Evolutionary conservation across 2,797 vertebrate species (phyloP).

Genomic region (Ambastaia sidthimunki): DNA sequence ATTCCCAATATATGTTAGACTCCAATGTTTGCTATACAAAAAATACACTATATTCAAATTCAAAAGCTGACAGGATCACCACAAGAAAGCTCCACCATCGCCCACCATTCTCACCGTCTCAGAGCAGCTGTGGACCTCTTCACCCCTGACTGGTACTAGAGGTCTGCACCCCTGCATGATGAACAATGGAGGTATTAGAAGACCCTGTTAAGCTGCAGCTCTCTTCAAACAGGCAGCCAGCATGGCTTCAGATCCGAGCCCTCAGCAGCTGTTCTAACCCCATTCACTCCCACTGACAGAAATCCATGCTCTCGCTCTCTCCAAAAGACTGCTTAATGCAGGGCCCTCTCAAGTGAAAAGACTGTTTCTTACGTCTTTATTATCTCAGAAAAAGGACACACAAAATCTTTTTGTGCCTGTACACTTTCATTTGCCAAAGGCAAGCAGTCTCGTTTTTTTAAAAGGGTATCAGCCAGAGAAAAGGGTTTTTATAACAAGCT

Average conservation of each 20-base stretch:
- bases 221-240: slow-evolving; percentile 65
- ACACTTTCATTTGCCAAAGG: slow-evolving; percentile 48
- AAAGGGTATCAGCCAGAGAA: slow-evolving; percentile 49
- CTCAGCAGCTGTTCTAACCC: slow-evolving; percentile 61
- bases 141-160: slow-evolving; percentile 47
- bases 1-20: neutral
- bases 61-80: slow-evolving; percentile 23
- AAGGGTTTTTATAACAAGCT: slow-evolving; percentile 40
- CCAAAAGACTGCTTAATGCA: slow-evolving; percentile 57
- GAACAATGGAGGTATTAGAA: slow-evolving; percentile 63
- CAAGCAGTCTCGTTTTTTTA: slow-evolving; percentile 23
- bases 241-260: slow-evolving; percentile 62
- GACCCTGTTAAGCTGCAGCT: slow-evolving; percentile 60
- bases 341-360: slow-evolving; percentile 49
- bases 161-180: slow-evolving; percentile 46
- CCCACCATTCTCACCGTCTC: slow-evolving; percentile 27
- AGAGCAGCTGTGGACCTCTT: slow-evolving; percentile 59
- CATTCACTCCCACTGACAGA: slow-evolving; percentile 53
- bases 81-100: slow-evolving; percentile 21
- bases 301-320: slow-evolving; percentile 52
- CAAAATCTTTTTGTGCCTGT: slow-evolving; percentile 43
- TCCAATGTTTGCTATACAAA: neutral
- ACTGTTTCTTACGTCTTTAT: slow-evolving; percentile 55
- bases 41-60: slow-evolving; percentile 23
- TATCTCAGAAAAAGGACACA: slow-evolving; percentile 46